Percentiles rank a stretch among this genome's conserved stretches.
Evolutionary conservation across 2,113 vertebrate genomes (phyloP).

Genomic region (Sinocyclocheilus maitianheensis): DNA sequence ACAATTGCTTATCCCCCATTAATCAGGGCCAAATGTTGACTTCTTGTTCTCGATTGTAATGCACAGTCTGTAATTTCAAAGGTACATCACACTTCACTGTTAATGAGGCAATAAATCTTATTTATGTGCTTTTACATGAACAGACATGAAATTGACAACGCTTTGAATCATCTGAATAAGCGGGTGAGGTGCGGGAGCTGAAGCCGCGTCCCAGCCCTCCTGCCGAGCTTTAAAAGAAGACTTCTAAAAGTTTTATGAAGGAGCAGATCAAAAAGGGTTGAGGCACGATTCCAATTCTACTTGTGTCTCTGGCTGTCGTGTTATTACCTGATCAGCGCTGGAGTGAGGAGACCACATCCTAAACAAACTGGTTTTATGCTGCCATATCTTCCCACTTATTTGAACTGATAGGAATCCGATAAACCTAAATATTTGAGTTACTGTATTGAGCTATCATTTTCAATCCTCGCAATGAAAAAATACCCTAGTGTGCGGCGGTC

Average conservation of each 20-base stretch:
- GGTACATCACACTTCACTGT: conserved; percentile 13
- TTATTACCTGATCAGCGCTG: conserved; percentile 22
- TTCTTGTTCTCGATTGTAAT: not conserved
- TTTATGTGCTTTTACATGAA: conserved; percentile 27
- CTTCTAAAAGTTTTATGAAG: conserved; percentile 52
- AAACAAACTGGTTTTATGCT: conserved; percentile 25
- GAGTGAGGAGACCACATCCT: conserved; percentile 8
- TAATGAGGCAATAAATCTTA: conserved; percentile 20
- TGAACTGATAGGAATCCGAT: conserved; percentile 33
- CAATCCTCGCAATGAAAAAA: not conserved
- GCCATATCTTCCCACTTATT: conserved; percentile 25
- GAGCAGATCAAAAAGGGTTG: conserved; percentile 48
- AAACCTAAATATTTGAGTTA: conserved; percentile 44
- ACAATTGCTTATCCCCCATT: conserved; percentile 53
- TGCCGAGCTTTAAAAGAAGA: conserved; percentile 16
- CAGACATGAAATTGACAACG: not conserved
- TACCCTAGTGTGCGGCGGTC: not conserved
- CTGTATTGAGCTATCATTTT: not conserved
- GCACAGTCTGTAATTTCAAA: conserved; percentile 30
- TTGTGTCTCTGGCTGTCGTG: conserved; percentile 18
- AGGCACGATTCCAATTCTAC: conserved; percentile 53
- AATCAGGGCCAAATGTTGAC: conserved; percentile 45
- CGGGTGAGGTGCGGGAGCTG: not conserved
- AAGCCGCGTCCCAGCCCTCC: not conserved
- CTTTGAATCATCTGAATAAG: conserved; percentile 3